Evolutionary conservation across 2,113 vertebrate species (phyloP), one percentile per base, ranked within the genome.

Genomic region (Hystrix brachyura): DNA sequence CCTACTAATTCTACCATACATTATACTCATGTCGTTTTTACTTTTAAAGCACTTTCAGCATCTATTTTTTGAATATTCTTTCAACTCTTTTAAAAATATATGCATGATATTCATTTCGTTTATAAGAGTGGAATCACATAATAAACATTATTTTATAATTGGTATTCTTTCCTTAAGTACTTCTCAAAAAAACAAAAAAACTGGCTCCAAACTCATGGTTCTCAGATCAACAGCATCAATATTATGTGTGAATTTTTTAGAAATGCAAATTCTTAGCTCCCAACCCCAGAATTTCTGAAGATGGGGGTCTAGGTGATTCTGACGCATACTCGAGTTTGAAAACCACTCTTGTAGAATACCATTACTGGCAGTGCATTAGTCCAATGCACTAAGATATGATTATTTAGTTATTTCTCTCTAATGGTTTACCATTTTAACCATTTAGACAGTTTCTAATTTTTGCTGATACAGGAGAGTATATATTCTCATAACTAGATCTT

Each of bases 21-120:
- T 27, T 85, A 87, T 7, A 82, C 53, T 62, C 62, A 84, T 5
- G 3, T 11, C 38, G 2, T n/a, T 87, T 94, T 78, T 87, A 43
- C 25, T 92, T 84, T 91, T 86, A 89, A 97, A 95, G 87, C 51
- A 46, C 8, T 82, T n/a, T 90, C 51, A 57, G 9, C 3, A 64
- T 64, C 60, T 17, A 64, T 64, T 64, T 64, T 64, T 57, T 67
- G 34, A 55, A 62, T n/a, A 59, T 32, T 87, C 32, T 74, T 76
- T 48, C 32, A 46, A 65, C 48, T 51, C 43, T 78, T 46, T 78
- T 46, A 62, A 57, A 74, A 46, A 69, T 23, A 74, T 67, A 76
- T 60, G 9, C 21, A 78, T 38, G 43, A 4, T 53, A 74, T 43
- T 91, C 46, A 60, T 53, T 76, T 83, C 72, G 87, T 55, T 95